Percentiles rank a stretch among this genome's conserved stretches.
Conservation (phyloP, 2,113 vertebrate genomes). For the Pollimyrus isidori region DNA sequence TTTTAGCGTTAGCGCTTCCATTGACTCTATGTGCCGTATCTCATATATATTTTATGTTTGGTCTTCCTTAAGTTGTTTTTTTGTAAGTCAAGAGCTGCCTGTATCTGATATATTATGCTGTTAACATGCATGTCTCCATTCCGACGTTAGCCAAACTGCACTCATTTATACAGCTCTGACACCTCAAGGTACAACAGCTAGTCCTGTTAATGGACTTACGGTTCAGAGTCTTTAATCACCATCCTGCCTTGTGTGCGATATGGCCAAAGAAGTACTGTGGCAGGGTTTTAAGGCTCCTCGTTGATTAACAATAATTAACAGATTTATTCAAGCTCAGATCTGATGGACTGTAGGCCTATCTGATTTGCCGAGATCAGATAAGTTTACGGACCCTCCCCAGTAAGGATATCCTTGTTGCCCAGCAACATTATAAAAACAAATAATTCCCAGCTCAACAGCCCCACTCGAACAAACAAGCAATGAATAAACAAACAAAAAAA, state of each 20-base stretch:
- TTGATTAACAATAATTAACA: neutral
- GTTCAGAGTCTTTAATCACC: neutral
- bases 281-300: neutral
- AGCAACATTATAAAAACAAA: neutral
- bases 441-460: neutral
- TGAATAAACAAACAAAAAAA: neutral
- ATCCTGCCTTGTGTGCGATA: neutral
- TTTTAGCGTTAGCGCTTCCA: neutral
- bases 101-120: neutral
- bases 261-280: neutral
- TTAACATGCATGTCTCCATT: neutral
- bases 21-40: neutral
- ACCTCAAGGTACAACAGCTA: neutral
- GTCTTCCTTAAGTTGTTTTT: neutral
- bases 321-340: neutral
- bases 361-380: neutral
- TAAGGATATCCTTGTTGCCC: neutral
- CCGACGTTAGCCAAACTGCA: neutral
- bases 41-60: neutral
- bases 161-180: neutral
- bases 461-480: neutral
- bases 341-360: neutral
- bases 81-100: neutral
- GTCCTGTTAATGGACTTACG: neutral
- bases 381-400: neutral